A percentile compares a stretch with the other conserved stretches of the same genome.
These are phyloP conservation scores for Poecilia gillii DNA, from an alignment of 2,797 vertebrate genomes.

Conservation along the genomic window DNA sequence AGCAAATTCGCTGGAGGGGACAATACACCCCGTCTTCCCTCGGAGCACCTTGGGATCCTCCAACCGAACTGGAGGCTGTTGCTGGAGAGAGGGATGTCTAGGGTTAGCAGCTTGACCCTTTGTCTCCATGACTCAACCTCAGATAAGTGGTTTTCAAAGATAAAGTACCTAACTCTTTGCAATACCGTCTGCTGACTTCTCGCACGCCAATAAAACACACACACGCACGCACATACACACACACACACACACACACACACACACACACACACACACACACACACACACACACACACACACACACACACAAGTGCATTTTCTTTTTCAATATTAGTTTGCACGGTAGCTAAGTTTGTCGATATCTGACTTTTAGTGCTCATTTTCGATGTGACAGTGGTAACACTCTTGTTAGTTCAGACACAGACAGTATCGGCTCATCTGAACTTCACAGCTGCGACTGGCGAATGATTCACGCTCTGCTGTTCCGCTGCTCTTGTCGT, in stretches of 20 bases:
- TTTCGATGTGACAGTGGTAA: slow-evolving; percentile 8
- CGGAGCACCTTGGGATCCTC: not conserved
- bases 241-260: not conserved
- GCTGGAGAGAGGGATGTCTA: not conserved
- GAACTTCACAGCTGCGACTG: slow-evolving; percentile 47
- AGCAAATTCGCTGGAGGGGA: not conserved
- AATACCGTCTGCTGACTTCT: not conserved
- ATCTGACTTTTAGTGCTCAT: slow-evolving; percentile 1
- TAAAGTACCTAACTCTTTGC: not conserved
- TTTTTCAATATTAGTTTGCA: not conserved
- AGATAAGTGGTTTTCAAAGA: not conserved
- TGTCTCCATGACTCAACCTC: not conserved
- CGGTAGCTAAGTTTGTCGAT: not conserved
- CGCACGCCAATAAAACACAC: not conserved
- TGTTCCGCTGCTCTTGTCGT: slow-evolving; percentile 59
- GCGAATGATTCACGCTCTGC: slow-evolving; percentile 48
- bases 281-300: not conserved
- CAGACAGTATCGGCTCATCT: slow-evolving; percentile 51
- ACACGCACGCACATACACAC: not conserved
- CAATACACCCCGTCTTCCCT: not conserved
- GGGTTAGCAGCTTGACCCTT: not conserved
- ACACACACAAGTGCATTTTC: not conserved
- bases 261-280: not conserved
- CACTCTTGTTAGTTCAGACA: slow-evolving; percentile 27
- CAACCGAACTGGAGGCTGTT: not conserved